Base-by-base conservation (phyloP, 2,888 invertebrate genomes). In the Aphodius granarius region DNA sequence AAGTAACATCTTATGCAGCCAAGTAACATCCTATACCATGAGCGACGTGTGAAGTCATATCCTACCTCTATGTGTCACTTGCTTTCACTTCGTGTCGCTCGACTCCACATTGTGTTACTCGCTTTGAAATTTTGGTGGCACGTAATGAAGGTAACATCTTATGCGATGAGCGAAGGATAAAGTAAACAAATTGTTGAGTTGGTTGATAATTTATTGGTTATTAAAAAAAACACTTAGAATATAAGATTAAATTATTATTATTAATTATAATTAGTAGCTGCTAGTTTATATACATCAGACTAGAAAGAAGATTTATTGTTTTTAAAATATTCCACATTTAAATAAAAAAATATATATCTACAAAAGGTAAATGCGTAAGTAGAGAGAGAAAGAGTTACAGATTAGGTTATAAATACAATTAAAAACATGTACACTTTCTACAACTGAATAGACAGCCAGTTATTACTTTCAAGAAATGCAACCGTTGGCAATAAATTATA, bases 231-330 rank as follows among this genome's bases (percentile, higher is more conserved):
- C 84, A 84, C 83, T 82, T 82, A 84, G 81, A 84, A 84, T 83
- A 82, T 83, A 83, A 74, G 71, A 82, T 83, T 83, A 85, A 83
- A 83, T 84, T 84, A 85, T 78, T 76, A 77, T 71, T 76, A 76
- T 74, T 76, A 77, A 75, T 78, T 72, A 18, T 76, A 74, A 76
- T 75, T 73, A 74, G 75, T 72, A 75, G 73, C 71, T 83, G 81
- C 83, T 83, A 85, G 81, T 79, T 82, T 85, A 86, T 86, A 83
- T 86, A 86, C 86, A 86, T 82, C 83, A 84, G 86, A 86, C 86
- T 86, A 86, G 86, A 86, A 79, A 80, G 73, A 76, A 68, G 78
- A 77, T 79, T 77, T 76, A 73, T 77, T 78, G 75, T 76, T 19
- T 66, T 78, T 77, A 74, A 79, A 78, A 76, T 75, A 76, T 77